Conservation (phyloP, 2,888 invertebrate genomes). For the Palloptera scutellata region DNA sequence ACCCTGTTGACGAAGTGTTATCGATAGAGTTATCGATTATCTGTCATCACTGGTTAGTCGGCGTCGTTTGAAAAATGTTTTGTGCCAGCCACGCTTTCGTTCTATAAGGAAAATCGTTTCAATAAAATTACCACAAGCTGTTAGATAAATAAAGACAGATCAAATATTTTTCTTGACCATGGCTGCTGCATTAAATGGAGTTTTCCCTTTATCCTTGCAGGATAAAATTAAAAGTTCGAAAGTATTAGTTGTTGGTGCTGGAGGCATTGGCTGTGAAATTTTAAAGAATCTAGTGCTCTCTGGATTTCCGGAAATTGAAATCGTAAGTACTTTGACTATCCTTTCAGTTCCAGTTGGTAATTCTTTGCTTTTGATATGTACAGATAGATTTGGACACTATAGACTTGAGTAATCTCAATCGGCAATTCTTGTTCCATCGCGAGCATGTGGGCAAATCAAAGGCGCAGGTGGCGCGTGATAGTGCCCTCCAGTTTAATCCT, state of each 20-base stretch:
- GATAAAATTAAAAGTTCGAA: conserved; percentile 75
- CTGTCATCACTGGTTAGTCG: too few species aligned
- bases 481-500: conserved; percentile 87
- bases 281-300: conserved; percentile 95
- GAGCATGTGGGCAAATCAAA: conserved; percentile 99
- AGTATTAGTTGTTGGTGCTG: conserved; percentile 92
- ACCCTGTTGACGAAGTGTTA: too few species aligned
- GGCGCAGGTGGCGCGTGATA: conserved; percentile 89
- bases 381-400: conserved; percentile 99
- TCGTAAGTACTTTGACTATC: conserved; percentile 73
- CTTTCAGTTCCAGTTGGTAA: background rate
- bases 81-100: too few species aligned
- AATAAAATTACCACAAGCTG: too few species aligned
- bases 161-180: conserved; percentile 56
- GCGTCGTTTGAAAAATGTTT: too few species aligned
- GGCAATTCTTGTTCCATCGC: conserved; percentile 98
- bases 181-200: conserved; percentile 74
- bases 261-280: conserved; percentile 99
- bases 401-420: conserved; percentile 97
- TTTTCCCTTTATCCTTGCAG: conserved; percentile 72
- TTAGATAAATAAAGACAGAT: too few species aligned
- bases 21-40: too few species aligned
- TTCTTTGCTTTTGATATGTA: conserved; percentile 45
- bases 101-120: too few species aligned
- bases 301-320: conserved; percentile 92